Conservation (phyloP, 2,113 vertebrate species). For the Dendropsophus ebraccatus region DNA sequence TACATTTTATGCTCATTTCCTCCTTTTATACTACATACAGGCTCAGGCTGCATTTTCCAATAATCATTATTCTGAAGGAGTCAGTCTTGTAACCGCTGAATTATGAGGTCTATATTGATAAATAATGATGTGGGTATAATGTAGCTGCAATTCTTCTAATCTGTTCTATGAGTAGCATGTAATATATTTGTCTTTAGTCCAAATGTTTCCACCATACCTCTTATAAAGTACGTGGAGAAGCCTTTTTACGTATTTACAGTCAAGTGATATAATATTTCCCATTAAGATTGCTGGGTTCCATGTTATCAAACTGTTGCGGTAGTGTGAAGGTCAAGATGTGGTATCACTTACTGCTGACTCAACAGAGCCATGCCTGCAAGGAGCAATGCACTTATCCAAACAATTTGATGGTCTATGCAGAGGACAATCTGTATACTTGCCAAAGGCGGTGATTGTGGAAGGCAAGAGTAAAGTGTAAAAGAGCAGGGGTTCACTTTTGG, state of each 20-base stretch:
- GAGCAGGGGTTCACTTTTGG: neutral
- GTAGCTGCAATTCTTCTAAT: neutral
- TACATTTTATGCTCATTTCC: constrained; percentile 23
- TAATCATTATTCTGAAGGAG: constrained; percentile 4
- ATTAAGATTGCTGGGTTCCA: neutral
- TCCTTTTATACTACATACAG: neutral
- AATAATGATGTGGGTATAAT: neutral
- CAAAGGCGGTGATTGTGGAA: neutral
- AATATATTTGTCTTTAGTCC: no score
- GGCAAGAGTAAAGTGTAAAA: neutral
- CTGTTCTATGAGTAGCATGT: neutral
- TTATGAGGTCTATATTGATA: neutral
- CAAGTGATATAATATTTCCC: neutral
- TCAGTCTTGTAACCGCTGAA: neutral
- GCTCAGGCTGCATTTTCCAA: neutral
- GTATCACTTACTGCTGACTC: constrained; percentile 28
- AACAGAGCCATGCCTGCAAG: neutral
- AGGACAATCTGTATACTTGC: neutral
- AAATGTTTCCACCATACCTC: neutral
- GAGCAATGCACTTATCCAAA: neutral
- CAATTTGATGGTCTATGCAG: neutral
- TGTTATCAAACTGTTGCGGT: neutral
- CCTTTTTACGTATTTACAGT: neutral
- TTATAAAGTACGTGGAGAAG: neutral
- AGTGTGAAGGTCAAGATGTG: neutral